Base-by-base conservation (phyloP, 2,113 vertebrate species). In the Siphamia tubifer region DNA sequence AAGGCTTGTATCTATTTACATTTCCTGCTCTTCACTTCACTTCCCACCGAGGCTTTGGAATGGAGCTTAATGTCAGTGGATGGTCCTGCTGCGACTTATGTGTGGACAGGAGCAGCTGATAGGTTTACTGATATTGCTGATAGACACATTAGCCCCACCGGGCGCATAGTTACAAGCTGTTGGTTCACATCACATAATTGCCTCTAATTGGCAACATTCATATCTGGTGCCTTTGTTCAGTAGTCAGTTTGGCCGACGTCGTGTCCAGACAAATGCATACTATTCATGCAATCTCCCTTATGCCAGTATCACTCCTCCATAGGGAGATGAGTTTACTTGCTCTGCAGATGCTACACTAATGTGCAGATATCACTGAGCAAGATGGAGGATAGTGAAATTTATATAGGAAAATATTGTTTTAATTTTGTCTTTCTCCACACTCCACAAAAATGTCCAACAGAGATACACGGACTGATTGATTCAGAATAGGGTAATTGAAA, bases 1-100 rank as follows among this genome's bases (percentile, higher is more conserved):
- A 64, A 57, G 87, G 84, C 79, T 63, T 32, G 38, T 57, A 69
- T 88, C 85, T 89, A 79, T 89, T 87, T 85, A 84, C 82, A 89
- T 85, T 79, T 79, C 55, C 73, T 44, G 13, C 61, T 78, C 80
- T n/a, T n/a, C n/a, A n/a, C n/a, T n/a, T n/a, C n/a, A 23, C 72
- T 68, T 58, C 56, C 35, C 48, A 25, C 54, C 44, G 66, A 40
- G 60, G 74, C 60, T 57, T 55, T 48, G 30, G 16, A 77, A 58
- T 56, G 53, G 13, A 58, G 65, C 56, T 70, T 76, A 62, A 44
- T 54, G 75, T 64, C 44, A 9, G 9, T 38, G 35, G 52, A 35
- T 42, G 32, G n/a, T 27, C 55, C 71, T 55, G 58, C 73, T 71
- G 77, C 19, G 68, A 39, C 32, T 54, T 70, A 52, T 23, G 28